Base-by-base conservation (phyloP, 2,888 invertebrate genomes). In the Epinotia bilunana region DNA sequence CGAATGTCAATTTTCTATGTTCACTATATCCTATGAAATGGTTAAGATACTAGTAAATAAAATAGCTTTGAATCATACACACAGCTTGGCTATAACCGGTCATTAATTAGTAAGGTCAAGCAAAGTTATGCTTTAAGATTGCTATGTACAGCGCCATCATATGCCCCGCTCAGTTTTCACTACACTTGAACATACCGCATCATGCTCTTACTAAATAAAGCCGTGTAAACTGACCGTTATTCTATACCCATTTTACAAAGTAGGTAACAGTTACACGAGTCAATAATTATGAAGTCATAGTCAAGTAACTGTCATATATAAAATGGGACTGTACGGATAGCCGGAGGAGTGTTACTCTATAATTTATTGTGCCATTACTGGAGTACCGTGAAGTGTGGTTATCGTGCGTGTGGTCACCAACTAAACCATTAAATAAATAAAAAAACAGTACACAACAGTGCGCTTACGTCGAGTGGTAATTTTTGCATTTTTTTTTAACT, bases 331-430 rank as follows among this genome's bases (percentile, higher is more conserved):
- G 28, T 11, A 65, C 63, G 63, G 49, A 65, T 49, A n/a, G 7
- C 57, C 12, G 58, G 13, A 68, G 20, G 28, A 57, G 20, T 67
- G 18, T 58, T 68, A 68, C 16, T 67, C 65, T 55, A 67, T 46
- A 64, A 49, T 53, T 67, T 33, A 64, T 33, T 9, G 58, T 62
- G 55, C 61, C 5, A 18, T 33, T 58, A 69, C 39, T 64, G 68
- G 64, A 39, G 79, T 82, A 83, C 80, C 81, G 82, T 87, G 90
- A 91, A 91, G 86, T 92, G 92, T 93, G 92, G 92, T 93, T 90
- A 89, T 84, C 84, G 91, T 92, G 92, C 90, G 88, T 90, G 89
- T 89, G 86, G 81, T 82, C 81, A 88, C 88, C 86, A 90, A 89
- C 85, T 88, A 90, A 90, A 90, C 87, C 86, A 88, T 85, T 83